Evolutionary conservation across 2,888 invertebrate species (phyloP).

Genomic region (Herminia tarsipennalis): DNA sequence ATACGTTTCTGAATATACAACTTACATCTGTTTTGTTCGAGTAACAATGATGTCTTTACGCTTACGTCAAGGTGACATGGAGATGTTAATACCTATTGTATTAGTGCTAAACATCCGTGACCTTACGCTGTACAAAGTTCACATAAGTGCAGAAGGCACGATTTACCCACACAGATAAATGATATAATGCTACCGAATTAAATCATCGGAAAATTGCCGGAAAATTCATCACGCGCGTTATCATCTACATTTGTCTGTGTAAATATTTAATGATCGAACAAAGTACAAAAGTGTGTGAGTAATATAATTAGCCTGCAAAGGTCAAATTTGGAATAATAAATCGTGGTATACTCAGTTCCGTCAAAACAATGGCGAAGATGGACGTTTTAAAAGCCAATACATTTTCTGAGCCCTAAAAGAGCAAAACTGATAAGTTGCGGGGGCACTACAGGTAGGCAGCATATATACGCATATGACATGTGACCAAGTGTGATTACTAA

Average conservation of each 20-base stretch:
- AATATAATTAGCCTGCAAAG: slow-evolving; percentile 31
- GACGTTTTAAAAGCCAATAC: slow-evolving; percentile 53
- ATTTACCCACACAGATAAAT: slow-evolving; percentile 50
- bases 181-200: slow-evolving; percentile 44
- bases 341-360: slow-evolving; percentile 34
- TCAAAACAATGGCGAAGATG: slow-evolving; percentile 55
- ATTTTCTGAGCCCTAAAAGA: slow-evolving; percentile 73
- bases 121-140: slow-evolving; percentile 82
- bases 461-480: slow-evolving; percentile 75
- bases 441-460: slow-evolving; percentile 78
- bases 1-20: slow-evolving; percentile 21
- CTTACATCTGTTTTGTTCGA: slow-evolving; percentile 45
- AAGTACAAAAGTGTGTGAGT: slow-evolving; percentile 16
- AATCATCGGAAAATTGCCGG: slow-evolving; percentile 52
- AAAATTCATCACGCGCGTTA: slow-evolving; percentile 40
- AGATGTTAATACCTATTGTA: slow-evolving; percentile 81
- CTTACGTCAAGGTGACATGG: slow-evolving; percentile 83
- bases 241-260: slow-evolving; percentile 26
- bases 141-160: slow-evolving; percentile 72
- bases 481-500: slow-evolving; percentile 68
- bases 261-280: slow-evolving; percentile 28
- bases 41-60: slow-evolving; percentile 66
- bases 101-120: slow-evolving; percentile 81
- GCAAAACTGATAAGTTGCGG: slow-evolving; percentile 75
- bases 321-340: slow-evolving; percentile 40